These are phyloP conservation scores for Tachystola acroxantha DNA, from an alignment of 2,888 invertebrate species.

Conservation along the genomic window DNA sequence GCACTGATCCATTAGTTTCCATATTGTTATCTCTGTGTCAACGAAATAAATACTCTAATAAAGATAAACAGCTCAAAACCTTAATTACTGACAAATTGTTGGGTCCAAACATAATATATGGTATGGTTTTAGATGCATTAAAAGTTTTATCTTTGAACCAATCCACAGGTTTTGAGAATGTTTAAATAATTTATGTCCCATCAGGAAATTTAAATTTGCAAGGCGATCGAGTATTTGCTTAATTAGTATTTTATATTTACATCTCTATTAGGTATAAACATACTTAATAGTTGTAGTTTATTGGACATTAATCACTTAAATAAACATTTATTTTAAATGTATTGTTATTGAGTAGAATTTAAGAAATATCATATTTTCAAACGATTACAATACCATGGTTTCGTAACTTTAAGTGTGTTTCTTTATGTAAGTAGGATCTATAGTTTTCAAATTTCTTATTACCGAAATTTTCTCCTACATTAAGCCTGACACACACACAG, in stretches of 20 bases:
- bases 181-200: not conserved
- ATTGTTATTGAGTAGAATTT: too few species aligned
- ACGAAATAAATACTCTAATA: conserved; percentile 42
- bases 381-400: too few species aligned
- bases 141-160: conserved; percentile 15
- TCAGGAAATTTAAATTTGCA: not conserved
- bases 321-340: too few species aligned
- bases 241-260: not conserved
- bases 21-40: conserved; percentile 34
- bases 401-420: too few species aligned
- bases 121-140: conserved; percentile 29
- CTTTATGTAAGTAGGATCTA: too few species aligned
- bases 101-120: conserved; percentile 32
- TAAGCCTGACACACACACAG: too few species aligned
- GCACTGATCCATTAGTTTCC: conserved; percentile 9
- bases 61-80: conserved; percentile 41
- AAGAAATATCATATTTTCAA: too few species aligned
- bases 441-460: too few species aligned
- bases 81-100: conserved; percentile 61
- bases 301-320: not conserved
- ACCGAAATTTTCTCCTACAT: too few species aligned
- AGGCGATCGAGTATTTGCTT: not conserved
- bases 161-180: conserved; percentile 1
- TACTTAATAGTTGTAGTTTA: too few species aligned
- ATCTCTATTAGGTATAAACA: not conserved